These are phyloP conservation scores for Lycaon pictus DNA, from an alignment of 2,113 vertebrate genomes.

Conservation along the genomic window DNA sequence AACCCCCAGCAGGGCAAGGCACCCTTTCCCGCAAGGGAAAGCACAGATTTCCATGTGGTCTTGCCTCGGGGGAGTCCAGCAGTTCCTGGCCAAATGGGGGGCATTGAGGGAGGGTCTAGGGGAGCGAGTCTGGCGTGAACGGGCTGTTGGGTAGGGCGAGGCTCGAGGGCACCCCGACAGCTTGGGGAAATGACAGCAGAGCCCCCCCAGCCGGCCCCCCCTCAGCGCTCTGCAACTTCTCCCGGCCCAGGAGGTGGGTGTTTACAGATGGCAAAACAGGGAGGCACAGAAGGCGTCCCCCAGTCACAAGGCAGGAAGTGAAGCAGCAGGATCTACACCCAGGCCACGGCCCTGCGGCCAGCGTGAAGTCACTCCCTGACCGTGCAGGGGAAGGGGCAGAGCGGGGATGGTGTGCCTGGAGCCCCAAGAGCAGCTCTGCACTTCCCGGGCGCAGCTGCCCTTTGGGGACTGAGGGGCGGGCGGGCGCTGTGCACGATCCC, in stretches of 20 bases:
- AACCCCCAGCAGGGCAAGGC: neutral
- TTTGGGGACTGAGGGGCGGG: neutral
- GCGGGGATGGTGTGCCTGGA: neutral
- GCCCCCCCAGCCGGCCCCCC: neutral
- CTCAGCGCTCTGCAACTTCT: neutral
- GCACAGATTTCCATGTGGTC: rapidly evolving
- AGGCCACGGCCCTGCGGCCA: neutral
- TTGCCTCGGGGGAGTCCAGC: rapidly evolving
- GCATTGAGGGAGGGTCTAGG: rapidly evolving
- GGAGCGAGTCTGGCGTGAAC: neutral
- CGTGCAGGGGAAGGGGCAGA: neutral
- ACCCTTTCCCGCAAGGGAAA: no score
- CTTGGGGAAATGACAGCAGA: neutral
- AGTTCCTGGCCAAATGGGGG: neutral
- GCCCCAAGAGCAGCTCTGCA: neutral
- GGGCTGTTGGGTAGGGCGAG: neutral
- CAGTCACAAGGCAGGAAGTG: rapidly evolving
- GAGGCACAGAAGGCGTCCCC: neutral
- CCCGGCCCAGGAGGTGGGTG: neutral
- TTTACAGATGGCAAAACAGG: neutral
- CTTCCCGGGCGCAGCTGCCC: neutral
- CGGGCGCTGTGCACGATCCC: rapidly evolving
- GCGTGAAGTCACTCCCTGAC: neutral
- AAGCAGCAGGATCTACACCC: neutral
- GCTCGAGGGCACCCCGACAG: neutral